Percentiles rank a stretch among this genome's conserved stretches.
These are phyloP conservation scores for Hemibagrus wyckioides DNA, from an alignment of 2,113 vertebrate species.

Conservation along the genomic window DNA sequence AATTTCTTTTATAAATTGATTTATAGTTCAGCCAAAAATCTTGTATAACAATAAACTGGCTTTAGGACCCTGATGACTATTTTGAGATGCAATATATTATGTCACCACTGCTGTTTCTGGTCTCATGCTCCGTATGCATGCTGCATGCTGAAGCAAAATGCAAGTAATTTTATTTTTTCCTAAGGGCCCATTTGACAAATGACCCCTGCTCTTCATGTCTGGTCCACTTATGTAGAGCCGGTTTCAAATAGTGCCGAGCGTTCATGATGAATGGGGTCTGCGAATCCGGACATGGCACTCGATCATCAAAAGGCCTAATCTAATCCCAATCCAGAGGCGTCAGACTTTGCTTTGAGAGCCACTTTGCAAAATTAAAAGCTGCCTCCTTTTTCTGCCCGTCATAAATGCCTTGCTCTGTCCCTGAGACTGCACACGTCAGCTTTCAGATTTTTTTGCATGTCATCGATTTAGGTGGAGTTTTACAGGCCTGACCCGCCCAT, in stretches of 20 bases:
- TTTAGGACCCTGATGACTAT: not conserved
- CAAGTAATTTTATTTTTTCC: not conserved
- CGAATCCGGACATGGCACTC: slow-evolving; percentile 55
- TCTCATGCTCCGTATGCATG: not conserved
- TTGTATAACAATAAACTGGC: not conserved
- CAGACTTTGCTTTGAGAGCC: slow-evolving; percentile 53
- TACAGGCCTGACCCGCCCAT: not conserved
- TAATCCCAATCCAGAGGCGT: slow-evolving; percentile 60
- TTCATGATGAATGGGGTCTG: slow-evolving; percentile 50
- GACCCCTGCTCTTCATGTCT: slow-evolving; percentile 41
- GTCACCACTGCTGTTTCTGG: not conserved
- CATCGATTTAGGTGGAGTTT: slow-evolving; percentile 53
- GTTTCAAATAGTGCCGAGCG: slow-evolving; percentile 40
- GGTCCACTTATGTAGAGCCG: slow-evolving; percentile 49
- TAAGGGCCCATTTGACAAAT: slow-evolving; percentile 49
- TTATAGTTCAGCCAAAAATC: not conserved
- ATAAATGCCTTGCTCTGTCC: slow-evolving; percentile 28
- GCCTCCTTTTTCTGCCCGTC: slow-evolving; percentile 38
- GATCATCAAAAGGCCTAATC: slow-evolving; percentile 52
- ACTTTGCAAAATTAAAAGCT: slow-evolving; percentile 64
- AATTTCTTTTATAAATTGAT: not conserved
- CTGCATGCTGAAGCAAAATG: slow-evolving; percentile 18
- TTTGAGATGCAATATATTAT: not conserved
- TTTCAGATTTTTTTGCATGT: slow-evolving; percentile 53
- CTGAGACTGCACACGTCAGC: slow-evolving; percentile 32